Conservation (phyloP, 2,797 vertebrate genomes). For the Steatocranus sp. region DNA sequence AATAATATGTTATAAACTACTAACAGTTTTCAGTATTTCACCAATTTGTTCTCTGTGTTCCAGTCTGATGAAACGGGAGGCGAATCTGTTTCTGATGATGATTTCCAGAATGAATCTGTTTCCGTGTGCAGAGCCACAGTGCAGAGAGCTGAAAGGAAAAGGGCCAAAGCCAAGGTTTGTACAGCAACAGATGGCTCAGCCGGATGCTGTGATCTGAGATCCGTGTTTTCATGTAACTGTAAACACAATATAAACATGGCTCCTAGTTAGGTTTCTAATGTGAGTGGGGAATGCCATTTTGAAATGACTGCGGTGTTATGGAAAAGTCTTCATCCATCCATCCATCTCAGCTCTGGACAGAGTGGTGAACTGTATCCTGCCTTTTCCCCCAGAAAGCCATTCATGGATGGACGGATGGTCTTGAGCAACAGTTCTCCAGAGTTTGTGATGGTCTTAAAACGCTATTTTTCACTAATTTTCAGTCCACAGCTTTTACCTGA, state of each 20-base stretch:
- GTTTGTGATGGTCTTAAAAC: background rate
- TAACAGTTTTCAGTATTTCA: background rate
- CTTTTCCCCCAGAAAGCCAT: background rate
- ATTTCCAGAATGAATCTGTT: constrained; percentile 58
- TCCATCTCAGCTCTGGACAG: background rate
- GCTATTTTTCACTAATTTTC: background rate
- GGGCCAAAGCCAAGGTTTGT: constrained; percentile 54
- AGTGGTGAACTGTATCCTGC: background rate
- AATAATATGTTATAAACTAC: background rate
- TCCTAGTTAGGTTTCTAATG: background rate
- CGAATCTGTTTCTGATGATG: constrained; percentile 59
- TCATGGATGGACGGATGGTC: background rate
- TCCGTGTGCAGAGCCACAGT: background rate
- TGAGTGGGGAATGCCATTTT: background rate
- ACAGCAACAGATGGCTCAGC: background rate
- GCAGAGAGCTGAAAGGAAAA: background rate
- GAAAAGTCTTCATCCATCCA: background rate
- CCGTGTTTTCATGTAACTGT: background rate
- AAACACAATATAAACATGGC: background rate
- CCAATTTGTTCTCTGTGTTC: background rate
- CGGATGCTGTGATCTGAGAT: background rate
- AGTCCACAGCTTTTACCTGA: background rate
- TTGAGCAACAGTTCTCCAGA: background rate
- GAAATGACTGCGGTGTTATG: background rate
- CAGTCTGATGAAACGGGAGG: constrained; percentile 64